A percentile compares a stretch with the other conserved stretches of the same genome.
Conservation (phyloP, 1,140 invertebrate species). For the Venturia canescens region DNA sequence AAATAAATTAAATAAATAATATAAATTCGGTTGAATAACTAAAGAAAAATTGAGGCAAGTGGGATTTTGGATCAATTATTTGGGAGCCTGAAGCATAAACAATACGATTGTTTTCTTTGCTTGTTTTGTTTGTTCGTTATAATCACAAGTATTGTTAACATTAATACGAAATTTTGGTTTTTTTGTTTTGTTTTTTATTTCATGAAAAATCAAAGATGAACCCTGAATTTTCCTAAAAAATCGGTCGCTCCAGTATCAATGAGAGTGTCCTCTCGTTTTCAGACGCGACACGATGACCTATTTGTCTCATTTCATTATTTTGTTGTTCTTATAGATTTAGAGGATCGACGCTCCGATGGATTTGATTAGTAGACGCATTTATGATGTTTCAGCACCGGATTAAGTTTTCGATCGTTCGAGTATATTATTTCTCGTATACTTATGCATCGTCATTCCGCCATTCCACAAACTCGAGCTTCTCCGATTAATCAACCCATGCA, state of each 20-base stretch:
- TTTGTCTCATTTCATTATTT: slow-evolving; percentile 19
- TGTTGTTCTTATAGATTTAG: neutral
- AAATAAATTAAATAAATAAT: slow-evolving; percentile 35
- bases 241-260: slow-evolving; percentile 13
- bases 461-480: slow-evolving; percentile 41
- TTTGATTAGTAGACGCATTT: slow-evolving; percentile 24
- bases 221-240: slow-evolving; percentile 37
- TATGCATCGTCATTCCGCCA: slow-evolving; percentile 44
- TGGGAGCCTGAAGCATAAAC: slow-evolving; percentile 58
- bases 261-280: slow-evolving; percentile 32
- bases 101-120: slow-evolving; percentile 7
- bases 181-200: slow-evolving; percentile 3
- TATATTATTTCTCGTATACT: neutral
- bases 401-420: neutral
- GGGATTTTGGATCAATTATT: slow-evolving; percentile 57
- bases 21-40: slow-evolving; percentile 33
- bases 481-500: slow-evolving; percentile 50
- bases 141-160: neutral
- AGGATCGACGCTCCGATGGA: slow-evolving; percentile 7
- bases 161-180: neutral
- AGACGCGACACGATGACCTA: slow-evolving; percentile 21
- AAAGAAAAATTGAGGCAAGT: slow-evolving; percentile 43
- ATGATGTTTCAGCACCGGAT: slow-evolving; percentile 10
- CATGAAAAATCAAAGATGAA: slow-evolving; percentile 38
- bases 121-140: neutral